Evolutionary conservation across 2,888 invertebrate species (phyloP).

Genomic region (Melanostoma scalare): DNA sequence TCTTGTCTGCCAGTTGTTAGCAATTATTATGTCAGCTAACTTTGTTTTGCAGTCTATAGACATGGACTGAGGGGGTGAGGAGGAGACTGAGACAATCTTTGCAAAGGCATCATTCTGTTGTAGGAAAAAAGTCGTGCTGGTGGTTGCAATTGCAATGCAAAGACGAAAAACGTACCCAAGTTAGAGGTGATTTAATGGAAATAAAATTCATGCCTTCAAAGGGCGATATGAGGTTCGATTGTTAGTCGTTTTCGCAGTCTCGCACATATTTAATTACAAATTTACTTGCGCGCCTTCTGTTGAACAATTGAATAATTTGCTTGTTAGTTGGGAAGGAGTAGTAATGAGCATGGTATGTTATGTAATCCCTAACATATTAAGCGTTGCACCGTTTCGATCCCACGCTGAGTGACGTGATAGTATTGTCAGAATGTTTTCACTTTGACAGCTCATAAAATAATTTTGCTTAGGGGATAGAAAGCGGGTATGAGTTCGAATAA

Average conservation of each 20-base stretch:
- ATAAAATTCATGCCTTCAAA: slow-evolving; percentile 35
- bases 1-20: slow-evolving; percentile 66
- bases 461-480: too few relatives aligned
- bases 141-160: slow-evolving; percentile 1
- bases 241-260: slow-evolving; percentile 3
- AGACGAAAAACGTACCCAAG: neutral
- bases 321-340: slow-evolving; percentile 20
- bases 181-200: slow-evolving; percentile 51
- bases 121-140: slow-evolving; percentile 62
- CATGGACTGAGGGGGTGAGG: too few relatives aligned
- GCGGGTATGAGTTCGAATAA: too few relatives aligned
- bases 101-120: slow-evolving; percentile 39
- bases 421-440: too few relatives aligned
- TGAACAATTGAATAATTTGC: slow-evolving; percentile 49
- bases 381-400: too few relatives aligned
- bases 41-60: slow-evolving; percentile 29
- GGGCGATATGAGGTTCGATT: slow-evolving; percentile 51
- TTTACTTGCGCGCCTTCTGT: slow-evolving; percentile 1
- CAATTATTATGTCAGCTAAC: slow-evolving; percentile 69
- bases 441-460: too few relatives aligned
- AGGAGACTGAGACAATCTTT: slow-evolving; percentile 11
- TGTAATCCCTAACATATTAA: neutral
- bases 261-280: slow-evolving; percentile 47
- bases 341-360: neutral
- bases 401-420: too few relatives aligned